Conservation (phyloP, 2,888 invertebrate species). For the Tholera decimalis region DNA sequence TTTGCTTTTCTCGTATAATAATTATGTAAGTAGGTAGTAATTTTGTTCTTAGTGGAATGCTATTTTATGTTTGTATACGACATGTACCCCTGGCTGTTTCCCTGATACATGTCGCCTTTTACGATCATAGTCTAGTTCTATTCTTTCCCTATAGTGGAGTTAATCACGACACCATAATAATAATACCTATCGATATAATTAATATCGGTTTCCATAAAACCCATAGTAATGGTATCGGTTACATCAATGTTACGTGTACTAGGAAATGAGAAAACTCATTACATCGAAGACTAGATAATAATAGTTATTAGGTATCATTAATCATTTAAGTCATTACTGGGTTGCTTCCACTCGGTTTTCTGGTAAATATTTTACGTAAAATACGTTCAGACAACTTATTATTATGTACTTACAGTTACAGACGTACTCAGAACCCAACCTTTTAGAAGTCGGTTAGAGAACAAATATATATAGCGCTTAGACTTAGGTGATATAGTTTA, state of each 20-base stretch:
- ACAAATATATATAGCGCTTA: too few species aligned
- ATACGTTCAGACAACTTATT: background rate
- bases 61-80: background rate
- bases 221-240: conserved; percentile 29
- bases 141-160: background rate
- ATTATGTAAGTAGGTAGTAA: too few species aligned
- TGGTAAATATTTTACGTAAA: background rate
- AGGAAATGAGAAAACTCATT: conserved; percentile 49
- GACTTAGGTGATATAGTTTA: too few species aligned
- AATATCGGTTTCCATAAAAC: conserved; percentile 37
- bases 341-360: background rate
- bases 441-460: too few species aligned
- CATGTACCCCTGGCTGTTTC: background rate
- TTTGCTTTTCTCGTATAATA: background rate
- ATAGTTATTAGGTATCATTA: conserved; percentile 25
- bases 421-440: too few species aligned
- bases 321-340: conserved; percentile 6
- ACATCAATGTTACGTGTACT: conserved; percentile 37
- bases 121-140: conserved; percentile 1
- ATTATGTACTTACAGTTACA: too few species aligned
- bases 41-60: too few species aligned
- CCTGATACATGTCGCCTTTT: conserved; percentile 26
- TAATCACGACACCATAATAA: conserved; percentile 1
- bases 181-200: too few species aligned
- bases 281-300: conserved; percentile 21